phyloP scores from a whole-genome alignment of 1,140 invertebrate genomes.

The Pachypeltis micranthus region DNA sequence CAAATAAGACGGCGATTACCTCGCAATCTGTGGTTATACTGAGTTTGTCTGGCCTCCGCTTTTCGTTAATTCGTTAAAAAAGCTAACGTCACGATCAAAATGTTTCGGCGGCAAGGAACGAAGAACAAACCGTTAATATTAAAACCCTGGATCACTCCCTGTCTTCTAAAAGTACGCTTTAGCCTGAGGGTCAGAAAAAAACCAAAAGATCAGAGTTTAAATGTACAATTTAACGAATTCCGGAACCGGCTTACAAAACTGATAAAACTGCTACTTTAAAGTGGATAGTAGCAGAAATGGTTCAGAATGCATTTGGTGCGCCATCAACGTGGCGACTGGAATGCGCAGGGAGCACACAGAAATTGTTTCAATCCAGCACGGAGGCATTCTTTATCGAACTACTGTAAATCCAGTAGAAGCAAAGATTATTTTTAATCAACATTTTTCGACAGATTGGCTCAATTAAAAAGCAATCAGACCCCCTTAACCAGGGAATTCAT shows the following conservation, averaged over 20 bases:
- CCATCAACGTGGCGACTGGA: neutral
- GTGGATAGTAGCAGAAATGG: neutral
- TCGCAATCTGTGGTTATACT: no score
- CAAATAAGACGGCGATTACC: no score
- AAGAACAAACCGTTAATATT: no score
- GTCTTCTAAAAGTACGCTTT: no score
- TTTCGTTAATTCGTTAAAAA: no score
- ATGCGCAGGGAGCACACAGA: neutral
- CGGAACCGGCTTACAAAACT: neutral
- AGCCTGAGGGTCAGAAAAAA: no score
- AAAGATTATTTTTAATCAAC: neutral
- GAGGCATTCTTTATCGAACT: neutral
- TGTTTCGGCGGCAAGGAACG: no score
- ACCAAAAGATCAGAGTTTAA: neutral
- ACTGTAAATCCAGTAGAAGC: neutral
- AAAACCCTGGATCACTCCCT: no score
- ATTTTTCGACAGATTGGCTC: slow-evolving; percentile 2
- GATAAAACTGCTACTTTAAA: neutral
- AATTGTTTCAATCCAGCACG: neutral
- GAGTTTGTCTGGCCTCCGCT: no score
- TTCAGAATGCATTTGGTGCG: neutral
- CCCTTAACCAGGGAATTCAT: neutral
- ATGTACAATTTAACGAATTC: neutral
- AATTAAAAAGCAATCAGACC: neutral
- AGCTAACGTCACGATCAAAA: no score